Evolutionary conservation across 2,797 vertebrate species (phyloP), one percentile per base, ranked within the genome.

Genomic region (Taenioides sp.): DNA sequence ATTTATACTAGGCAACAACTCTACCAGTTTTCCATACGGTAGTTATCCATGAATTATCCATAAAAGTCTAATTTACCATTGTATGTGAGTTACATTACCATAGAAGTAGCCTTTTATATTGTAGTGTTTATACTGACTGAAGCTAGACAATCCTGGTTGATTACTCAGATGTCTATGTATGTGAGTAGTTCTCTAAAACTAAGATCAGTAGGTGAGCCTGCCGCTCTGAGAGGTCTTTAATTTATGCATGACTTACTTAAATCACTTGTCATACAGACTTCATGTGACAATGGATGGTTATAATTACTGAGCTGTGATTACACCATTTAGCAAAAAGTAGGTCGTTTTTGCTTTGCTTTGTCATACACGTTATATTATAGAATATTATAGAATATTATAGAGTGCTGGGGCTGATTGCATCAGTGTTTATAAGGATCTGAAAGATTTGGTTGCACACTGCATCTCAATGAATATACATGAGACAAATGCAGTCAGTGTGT

Each of bases 121-220:
- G 77, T 85, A 81, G 77, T 34, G 22, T 47, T 47, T 47, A 47
- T 54, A 25, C 63, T 65, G 61, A 58, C 70, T 69, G 62, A 67
- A 77, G 80, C 76, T 82, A 69, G 71, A 69, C 70, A 55, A 80
- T 84, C 83, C 81, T 55, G 12, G 1, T 68, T n/a, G 9, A 5
- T 11, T 6, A n/a, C 7, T n/a, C 1, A 22, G 14, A 22, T 40
- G 31, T 63, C 12, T 12, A 1, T 52, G 23, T 12, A 1, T 52
- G 23, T 25, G 14, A 5, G 58, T 31, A 17, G n/a, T 47, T 40
- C 49, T 76, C 70, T 80, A 59, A 75, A 75, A 79, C 70, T 77
- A 58, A 47, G 43, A 63, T 17, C 34, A 0, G 65, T 16, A 34
- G 7, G 40, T 52, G 6, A 14, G 52, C 73, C 55, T 31, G 27